These are phyloP conservation scores for Villa cingulata DNA, from an alignment of 2,888 invertebrate species.

Conservation along the genomic window DNA sequence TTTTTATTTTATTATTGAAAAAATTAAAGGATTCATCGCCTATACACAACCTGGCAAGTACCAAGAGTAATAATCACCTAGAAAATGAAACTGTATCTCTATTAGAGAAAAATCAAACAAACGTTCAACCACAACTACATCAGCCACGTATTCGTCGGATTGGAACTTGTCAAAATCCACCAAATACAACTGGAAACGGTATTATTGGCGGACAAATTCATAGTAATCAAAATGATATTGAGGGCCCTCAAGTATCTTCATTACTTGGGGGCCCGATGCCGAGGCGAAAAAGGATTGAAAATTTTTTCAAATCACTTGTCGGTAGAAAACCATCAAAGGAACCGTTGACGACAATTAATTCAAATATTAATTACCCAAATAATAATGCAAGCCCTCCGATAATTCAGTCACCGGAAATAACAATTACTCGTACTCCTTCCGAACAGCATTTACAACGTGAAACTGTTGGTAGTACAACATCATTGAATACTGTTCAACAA, in stretches of 20 bases:
- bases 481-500: constrained; percentile 34
- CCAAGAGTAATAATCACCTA: constrained; percentile 25
- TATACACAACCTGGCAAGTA: constrained; percentile 36
- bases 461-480: constrained; percentile 24
- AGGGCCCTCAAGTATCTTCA: constrained; percentile 26
- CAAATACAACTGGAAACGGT: constrained; percentile 1
- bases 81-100: constrained; percentile 32
- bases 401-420: constrained; percentile 32
- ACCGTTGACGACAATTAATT: not conserved
- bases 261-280: constrained; percentile 29
- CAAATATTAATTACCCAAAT: not conserved
- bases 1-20: not conserved
- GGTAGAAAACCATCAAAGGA: constrained; percentile 27
- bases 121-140: constrained; percentile 25
- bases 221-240: constrained; percentile 13
- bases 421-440: constrained; percentile 32
- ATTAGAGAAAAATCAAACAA: constrained; percentile 30
- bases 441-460: constrained; percentile 14
- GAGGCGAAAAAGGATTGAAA: constrained; percentile 32
- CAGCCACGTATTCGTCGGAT: constrained; percentile 12
- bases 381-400: constrained; percentile 13
- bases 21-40: constrained; percentile 34
- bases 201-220: not conserved
- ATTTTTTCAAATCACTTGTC: constrained; percentile 33
- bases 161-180: constrained; percentile 4